phyloP scores from a whole-genome alignment of 1,140 invertebrate genomes.

The Papilio dardanus region DNA sequence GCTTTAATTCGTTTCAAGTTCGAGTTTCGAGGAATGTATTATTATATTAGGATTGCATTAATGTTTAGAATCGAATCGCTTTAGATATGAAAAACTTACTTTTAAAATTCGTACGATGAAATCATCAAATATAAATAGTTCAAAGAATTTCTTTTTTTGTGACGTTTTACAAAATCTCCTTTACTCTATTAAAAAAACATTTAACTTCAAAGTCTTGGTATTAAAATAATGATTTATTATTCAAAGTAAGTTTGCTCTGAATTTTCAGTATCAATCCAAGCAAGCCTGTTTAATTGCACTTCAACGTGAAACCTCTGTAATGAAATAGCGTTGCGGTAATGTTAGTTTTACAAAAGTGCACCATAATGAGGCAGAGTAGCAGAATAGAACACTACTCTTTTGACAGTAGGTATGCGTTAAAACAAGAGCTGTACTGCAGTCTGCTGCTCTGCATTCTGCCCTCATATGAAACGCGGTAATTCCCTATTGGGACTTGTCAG shows the following conservation, averaged over 20 bases:
- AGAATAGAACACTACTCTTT: background rate
- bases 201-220: background rate
- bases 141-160: no score
- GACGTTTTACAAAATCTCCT: no score
- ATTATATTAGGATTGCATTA: no score
- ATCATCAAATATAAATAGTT: background rate
- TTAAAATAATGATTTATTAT: background rate
- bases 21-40: no score
- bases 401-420: no score
- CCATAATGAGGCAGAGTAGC: background rate
- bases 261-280: background rate
- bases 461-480: no score
- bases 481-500: no score
- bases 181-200: no score
- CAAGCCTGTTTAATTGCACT: conserved; percentile 19
- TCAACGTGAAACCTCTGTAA: conserved; percentile 4
- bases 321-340: background rate
- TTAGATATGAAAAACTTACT: background rate
- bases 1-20: no score
- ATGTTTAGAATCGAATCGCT: background rate
- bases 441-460: no score
- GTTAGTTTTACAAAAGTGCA: background rate
- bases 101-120: background rate
- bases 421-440: no score
- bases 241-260: background rate